Percentiles rank a stretch among this genome's conserved stretches.
Evolutionary conservation across 2,113 vertebrate species (phyloP).

Genomic region (Phalacrocorax brasilianus): DNA sequence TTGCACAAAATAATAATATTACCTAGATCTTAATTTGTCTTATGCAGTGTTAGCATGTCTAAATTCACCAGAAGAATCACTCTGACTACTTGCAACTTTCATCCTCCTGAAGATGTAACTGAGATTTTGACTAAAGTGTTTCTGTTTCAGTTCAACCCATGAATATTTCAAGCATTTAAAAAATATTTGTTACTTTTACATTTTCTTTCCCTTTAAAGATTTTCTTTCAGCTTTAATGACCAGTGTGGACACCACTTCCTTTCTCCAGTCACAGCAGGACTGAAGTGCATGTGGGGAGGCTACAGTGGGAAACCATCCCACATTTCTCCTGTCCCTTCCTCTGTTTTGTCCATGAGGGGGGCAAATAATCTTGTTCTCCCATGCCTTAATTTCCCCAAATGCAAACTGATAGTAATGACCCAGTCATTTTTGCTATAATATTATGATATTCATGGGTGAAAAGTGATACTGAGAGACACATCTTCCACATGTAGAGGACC

Average conservation of each 20-base stretch:
- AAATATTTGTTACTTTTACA: neutral
- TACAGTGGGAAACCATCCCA: neutral
- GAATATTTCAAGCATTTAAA: neutral
- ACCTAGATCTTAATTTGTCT: neutral
- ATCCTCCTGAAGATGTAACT: neutral
- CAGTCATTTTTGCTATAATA: neutral
- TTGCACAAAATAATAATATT: neutral
- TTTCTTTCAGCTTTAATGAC: neutral
- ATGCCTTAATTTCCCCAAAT: neutral
- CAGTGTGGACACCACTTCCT: neutral
- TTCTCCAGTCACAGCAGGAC: neutral
- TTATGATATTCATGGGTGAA: neutral
- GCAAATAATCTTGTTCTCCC: neutral
- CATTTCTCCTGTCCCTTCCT: neutral
- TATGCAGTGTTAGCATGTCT: neutral
- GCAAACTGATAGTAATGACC: neutral
- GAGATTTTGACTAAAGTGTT: neutral
- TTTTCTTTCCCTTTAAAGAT: neutral
- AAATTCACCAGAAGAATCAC: neutral
- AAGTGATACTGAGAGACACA: neutral
- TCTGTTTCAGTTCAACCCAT: neutral
- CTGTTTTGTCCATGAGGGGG: neutral
- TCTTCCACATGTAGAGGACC: neutral
- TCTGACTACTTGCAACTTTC: neutral
- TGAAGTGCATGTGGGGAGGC: neutral